Evolutionary conservation across 1,140 invertebrate genomes (phyloP).

Genomic region (Trichonephila clavipes): DNA sequence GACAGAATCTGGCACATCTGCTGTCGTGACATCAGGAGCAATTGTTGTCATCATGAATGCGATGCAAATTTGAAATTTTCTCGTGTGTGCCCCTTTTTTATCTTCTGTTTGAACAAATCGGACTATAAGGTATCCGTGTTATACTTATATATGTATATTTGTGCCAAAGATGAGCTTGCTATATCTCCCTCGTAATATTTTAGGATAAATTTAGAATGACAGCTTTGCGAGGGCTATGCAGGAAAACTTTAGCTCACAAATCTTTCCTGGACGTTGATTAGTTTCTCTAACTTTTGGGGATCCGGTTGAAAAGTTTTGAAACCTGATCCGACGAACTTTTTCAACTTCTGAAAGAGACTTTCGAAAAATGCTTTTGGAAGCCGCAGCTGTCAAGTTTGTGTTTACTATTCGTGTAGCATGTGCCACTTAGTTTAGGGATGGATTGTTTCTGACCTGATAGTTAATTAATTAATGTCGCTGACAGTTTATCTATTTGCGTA

Average conservation of each 20-base stretch:
- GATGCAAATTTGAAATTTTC: constrained; percentile 8
- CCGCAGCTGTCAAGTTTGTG: neutral
- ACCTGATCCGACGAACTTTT: neutral
- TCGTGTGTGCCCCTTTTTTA: neutral
- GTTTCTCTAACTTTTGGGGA: neutral
- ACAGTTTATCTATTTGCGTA: neutral
- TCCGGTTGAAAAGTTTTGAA: neutral
- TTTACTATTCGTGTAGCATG: neutral
- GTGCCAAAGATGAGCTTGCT: neutral
- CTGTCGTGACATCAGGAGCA: constrained; percentile 4
- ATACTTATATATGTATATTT: neutral
- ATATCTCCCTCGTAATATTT: neutral
- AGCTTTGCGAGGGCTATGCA: neutral
- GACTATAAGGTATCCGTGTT: neutral
- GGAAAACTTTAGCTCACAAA: neutral
- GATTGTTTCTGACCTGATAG: neutral
- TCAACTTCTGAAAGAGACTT: neutral
- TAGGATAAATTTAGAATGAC: neutral
- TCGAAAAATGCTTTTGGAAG: neutral
- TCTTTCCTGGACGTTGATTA: neutral
- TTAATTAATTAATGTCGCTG: neutral
- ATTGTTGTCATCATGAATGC: constrained; percentile 28
- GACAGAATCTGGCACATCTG: constrained; percentile 4
- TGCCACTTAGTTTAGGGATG: neutral
- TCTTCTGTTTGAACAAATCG: neutral